phyloP scores from a whole-genome alignment of 2,888 invertebrate species.

The Archips xylosteana region DNA sequence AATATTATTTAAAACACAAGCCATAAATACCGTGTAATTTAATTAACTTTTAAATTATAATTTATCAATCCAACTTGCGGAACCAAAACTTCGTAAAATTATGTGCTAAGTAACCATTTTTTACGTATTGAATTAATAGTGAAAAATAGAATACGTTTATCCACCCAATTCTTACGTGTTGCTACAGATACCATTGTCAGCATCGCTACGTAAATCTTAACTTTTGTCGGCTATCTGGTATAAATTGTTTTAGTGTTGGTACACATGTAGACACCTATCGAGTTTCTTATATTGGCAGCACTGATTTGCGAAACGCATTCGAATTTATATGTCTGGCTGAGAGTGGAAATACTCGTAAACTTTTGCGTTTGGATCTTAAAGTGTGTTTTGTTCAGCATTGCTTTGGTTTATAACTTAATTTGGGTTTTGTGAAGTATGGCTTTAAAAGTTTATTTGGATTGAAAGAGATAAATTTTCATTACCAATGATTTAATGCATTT shows the following conservation, averaged over 20 bases:
- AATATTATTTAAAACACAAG: too few relatives aligned
- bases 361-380: slow-evolving; percentile 19
- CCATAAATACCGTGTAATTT: too few relatives aligned
- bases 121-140: too few relatives aligned
- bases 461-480: neutral
- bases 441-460: neutral
- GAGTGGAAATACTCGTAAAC: slow-evolving; percentile 14
- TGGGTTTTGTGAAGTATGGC: neutral
- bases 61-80: too few relatives aligned
- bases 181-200: slow-evolving; percentile 52
- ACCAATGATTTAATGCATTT: neutral
- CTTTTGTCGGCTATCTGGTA: slow-evolving; percentile 73
- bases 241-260: slow-evolving; percentile 72
- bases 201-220: slow-evolving; percentile 74
- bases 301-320: slow-evolving; percentile 72
- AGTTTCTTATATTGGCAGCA: slow-evolving; percentile 64
- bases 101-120: too few relatives aligned
- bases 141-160: slow-evolving; percentile 30
- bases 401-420: slow-evolving; percentile 11
- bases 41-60: too few relatives aligned
- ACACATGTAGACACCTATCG: slow-evolving; percentile 62
- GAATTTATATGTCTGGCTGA: slow-evolving; percentile 73
- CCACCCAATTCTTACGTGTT: slow-evolving; percentile 44
- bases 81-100: too few relatives aligned
- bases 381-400: slow-evolving; percentile 22